Evolutionary conservation across 2,888 invertebrate species (phyloP), one percentile per base, ranked within the genome.

Genomic region (Fissipunctia ypsillon): DNA sequence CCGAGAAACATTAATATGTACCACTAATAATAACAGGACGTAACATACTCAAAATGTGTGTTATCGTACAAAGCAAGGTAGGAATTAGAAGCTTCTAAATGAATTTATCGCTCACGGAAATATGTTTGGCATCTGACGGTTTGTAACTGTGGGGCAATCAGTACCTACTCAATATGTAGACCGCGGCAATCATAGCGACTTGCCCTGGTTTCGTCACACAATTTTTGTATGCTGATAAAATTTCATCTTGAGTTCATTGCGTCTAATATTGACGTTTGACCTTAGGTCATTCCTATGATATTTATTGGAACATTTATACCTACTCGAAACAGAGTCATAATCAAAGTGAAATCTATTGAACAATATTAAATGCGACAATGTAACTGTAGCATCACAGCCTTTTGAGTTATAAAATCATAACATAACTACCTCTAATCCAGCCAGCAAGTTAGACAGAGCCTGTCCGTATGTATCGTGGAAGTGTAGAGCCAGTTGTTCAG

Each of bases 381-480:
- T n/a, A n/a, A n/a, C n/a, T n/a, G n/a, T n/a, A n/a, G n/a, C n/a
- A n/a, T n/a, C n/a, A 25, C 31, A 41, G 48, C 19, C 52, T 41
- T 63, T 78, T 43, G 59, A 56, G 28, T 31, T 6, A 64, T 5
- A 31, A 31, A 71, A 12, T 7, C 38, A 41, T 64, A 45, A 50
- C 9, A 68, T 16, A 61, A 48, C 84, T 88, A 98, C 98, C 93
- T 99, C 98, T 64, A 99, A 95, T 19, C 99, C 98, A 9, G 98
- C 97, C n/a, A 98, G 97, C 84, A 99, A 98, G 94, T 99, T 99
- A 1, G 98, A 97, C 65, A 99, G 93, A 0, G 99, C 99, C 93
- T 99, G 99, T 0, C 99, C 99, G 89, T 99, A 99, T 0, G 99
- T 99, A 92, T 99, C 99, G 91, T 99, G 99, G 92, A 99, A 99